Base-by-base conservation (phyloP, 2,797 vertebrate species). In the Alosa sapidissima region DNA sequence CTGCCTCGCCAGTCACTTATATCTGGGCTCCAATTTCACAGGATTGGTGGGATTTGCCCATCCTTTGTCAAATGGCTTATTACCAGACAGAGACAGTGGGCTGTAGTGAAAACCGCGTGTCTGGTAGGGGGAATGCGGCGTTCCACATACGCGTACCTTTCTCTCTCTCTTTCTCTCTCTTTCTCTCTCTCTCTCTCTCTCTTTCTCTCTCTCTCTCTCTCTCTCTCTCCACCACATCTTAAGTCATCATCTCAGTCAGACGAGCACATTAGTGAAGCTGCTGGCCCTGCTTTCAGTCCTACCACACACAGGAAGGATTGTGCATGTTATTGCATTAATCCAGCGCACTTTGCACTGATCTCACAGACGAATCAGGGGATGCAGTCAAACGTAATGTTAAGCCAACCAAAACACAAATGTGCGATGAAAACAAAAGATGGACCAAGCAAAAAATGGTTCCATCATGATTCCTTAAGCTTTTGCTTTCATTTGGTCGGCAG, bases 1-100 rank as follows among this genome's bases (percentile, higher is more conserved):
- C 90, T 89, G 91, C 92, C 90, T 87, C 90, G 89, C 84, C 85
- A 85, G 90, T 90, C 90, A 86, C 90, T 92, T 89, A 88, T 92
- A 92, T 92, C 90, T 89, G 89, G 85, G 72, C 72, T 78, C 41
- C 72, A 78, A 47, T 78, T 78, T 78, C 72, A 78, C 14, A 78
- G 72, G 72, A 78, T 78, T 78, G 72, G 72, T 78, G 72, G 72
- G 72, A 47, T 78, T 78, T 78, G 72, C 72, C 72, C 72, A 78
- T 78, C 16, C 72, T 78, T 78, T 78, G 72, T 78, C 72, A 78
- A 78, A 78, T 78, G 72, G 36, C 36, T 78, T 78, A 78, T 78
- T 78, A 78, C 72, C 72, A 78, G 36, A 78, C 36, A 78, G 72
- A 78, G 14, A 78, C 72, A 78, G 65, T 36, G 28, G 72, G 41